Percentiles rank a stretch among this genome's conserved stretches.
These are phyloP conservation scores for Brachyopa scutellaris DNA, from an alignment of 2,888 invertebrate species.

Conservation along the genomic window DNA sequence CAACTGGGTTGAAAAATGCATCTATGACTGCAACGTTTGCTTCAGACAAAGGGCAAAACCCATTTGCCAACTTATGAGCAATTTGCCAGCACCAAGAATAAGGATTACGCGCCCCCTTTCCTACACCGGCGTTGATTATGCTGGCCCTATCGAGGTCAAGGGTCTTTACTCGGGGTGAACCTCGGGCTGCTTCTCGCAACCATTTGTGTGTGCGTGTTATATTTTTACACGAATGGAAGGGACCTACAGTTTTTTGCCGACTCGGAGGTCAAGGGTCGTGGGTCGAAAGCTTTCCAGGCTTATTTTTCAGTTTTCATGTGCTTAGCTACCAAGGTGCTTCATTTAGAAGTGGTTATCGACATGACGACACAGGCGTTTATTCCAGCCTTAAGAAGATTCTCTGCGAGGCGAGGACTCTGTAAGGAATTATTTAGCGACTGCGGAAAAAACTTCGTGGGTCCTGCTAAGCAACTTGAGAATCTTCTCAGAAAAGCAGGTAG, in stretches of 20 bases:
- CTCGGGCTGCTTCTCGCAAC: too few relatives aligned
- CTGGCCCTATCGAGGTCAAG: constrained; percentile 27
- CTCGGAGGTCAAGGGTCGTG: too few relatives aligned
- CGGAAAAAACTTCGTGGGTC: constrained; percentile 25
- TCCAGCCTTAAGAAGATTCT: constrained; percentile 53
- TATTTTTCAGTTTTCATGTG: too few relatives aligned
- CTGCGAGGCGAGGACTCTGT: constrained; percentile 6
- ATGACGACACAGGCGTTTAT: constrained; percentile 73
- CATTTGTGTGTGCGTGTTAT: too few relatives aligned
- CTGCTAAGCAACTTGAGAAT: neutral
- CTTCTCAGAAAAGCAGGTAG: neutral
- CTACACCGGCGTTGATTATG: too few relatives aligned
- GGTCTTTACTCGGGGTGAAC: too few relatives aligned
- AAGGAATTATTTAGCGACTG: constrained; percentile 20
- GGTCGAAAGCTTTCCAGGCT: constrained; percentile 62
- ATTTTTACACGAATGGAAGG: too few relatives aligned
- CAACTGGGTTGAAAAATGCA: neutral
- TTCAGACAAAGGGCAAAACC: constrained; percentile 9
- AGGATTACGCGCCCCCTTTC: constrained; percentile 31
- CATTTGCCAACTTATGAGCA: constrained; percentile 31
- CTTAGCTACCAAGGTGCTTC: constrained; percentile 74
- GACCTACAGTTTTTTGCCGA: too few relatives aligned
- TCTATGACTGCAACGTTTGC: constrained; percentile 58
- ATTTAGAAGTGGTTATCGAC: constrained; percentile 74
- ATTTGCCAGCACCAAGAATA: constrained; percentile 46